Evolutionary conservation across 2,113 vertebrate genomes (phyloP).

Genomic region (Istiophorus platypterus): DNA sequence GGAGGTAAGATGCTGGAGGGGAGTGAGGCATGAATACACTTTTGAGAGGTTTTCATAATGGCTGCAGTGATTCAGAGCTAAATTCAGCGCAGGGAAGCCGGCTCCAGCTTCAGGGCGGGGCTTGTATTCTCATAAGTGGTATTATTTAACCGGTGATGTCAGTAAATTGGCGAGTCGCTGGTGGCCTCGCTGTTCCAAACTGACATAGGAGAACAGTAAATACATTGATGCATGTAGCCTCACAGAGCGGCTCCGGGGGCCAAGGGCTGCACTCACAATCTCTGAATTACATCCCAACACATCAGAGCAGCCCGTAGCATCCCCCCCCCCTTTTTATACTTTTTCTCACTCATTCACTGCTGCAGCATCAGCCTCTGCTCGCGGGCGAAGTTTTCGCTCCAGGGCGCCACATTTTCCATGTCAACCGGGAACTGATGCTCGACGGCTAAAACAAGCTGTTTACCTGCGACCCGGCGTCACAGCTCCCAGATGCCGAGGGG

Average conservation of each 20-base stretch:
- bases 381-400: not conserved
- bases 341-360: not conserved
- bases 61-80: constrained; percentile 79
- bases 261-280: constrained; percentile 46
- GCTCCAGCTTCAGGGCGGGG: constrained; percentile 73
- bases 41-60: constrained; percentile 76
- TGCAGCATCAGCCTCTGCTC: not conserved
- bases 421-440: not conserved
- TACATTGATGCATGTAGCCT: constrained; percentile 65
- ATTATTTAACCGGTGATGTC: constrained; percentile 80
- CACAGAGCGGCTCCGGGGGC: constrained; percentile 18
- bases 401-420: not conserved
- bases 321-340: too few relatives aligned
- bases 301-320: not conserved
- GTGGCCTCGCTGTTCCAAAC: constrained; percentile 62
- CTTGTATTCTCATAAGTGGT: constrained; percentile 70
- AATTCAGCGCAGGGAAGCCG: constrained; percentile 69
- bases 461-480: too few relatives aligned
- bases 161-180: constrained; percentile 69
- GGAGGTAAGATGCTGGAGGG: constrained; percentile 74
- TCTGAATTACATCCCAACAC: constrained; percentile 47
- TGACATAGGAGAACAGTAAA: constrained; percentile 67
- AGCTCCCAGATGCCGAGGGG: not conserved
- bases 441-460: not conserved
- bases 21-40: constrained; percentile 73